A percentile compares a stretch with the other conserved stretches of the same genome.
Evolutionary conservation across 2,888 invertebrate genomes (phyloP).

Genomic region (Trisateles emortualis): DNA sequence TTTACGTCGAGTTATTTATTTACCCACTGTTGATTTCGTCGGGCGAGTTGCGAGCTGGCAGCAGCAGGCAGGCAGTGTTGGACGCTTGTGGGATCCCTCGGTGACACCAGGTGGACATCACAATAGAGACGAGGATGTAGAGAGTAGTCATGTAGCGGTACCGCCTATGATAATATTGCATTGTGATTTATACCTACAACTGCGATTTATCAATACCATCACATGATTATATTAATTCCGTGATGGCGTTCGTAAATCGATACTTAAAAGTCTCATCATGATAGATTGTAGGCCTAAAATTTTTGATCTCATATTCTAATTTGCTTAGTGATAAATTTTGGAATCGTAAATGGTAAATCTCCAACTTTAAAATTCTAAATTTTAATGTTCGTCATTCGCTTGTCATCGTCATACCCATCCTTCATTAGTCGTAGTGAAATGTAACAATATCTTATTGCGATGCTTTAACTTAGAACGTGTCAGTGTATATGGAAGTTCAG

Average conservation of each 20-base stretch:
- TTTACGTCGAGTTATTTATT: constrained; percentile 73
- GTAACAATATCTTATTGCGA: constrained; percentile 86
- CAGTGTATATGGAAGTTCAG: constrained; percentile 79
- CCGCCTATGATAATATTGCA: constrained; percentile 81
- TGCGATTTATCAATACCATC: constrained; percentile 85
- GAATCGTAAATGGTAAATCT: constrained; percentile 79
- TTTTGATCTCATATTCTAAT: constrained; percentile 87
- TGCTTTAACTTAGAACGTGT: constrained; percentile 85
- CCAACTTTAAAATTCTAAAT: constrained; percentile 83
- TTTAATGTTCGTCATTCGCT: constrained; percentile 76
- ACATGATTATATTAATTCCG: constrained; percentile 73
- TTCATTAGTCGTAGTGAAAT: constrained; percentile 81
- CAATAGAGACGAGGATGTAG: constrained; percentile 59
- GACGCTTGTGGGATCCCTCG: constrained; percentile 71
- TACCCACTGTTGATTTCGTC: constrained; percentile 71
- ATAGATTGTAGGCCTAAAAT: constrained; percentile 86
- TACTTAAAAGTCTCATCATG: constrained; percentile 82
- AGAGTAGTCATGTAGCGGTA: constrained; percentile 78
- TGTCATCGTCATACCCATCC: constrained; percentile 65
- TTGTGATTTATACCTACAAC: constrained; percentile 83
- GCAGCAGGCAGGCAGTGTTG: constrained; percentile 44
- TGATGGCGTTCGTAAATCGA: constrained; percentile 83
- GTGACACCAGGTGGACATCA: constrained; percentile 59
- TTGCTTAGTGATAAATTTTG: constrained; percentile 85
- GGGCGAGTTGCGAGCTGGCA: constrained; percentile 52